Conservation (phyloP, 2,113 vertebrate genomes). For the Cervus canadensis region DNA sequence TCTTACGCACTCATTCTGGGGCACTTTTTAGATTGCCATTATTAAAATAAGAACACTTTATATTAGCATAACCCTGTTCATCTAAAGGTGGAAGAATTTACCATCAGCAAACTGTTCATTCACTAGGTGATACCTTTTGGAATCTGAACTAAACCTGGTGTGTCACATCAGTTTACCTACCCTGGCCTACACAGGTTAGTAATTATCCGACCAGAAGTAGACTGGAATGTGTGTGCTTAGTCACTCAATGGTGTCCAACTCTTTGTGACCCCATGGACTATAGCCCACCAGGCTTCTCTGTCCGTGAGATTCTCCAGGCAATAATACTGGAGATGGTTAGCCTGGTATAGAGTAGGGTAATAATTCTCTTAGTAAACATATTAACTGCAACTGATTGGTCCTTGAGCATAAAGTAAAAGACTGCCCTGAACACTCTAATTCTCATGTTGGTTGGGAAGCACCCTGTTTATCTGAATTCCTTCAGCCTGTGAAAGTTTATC, state of each 20-base stretch:
- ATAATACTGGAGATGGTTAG: not conserved
- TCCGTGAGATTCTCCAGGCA: not conserved
- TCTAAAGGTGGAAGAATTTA: not conserved
- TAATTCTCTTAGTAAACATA: not conserved
- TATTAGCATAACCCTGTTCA: not conserved
- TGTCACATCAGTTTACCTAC: not conserved
- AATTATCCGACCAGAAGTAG: not conserved
- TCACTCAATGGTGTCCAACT: not conserved
- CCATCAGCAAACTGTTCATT: not conserved
- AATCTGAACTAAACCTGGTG: not conserved
- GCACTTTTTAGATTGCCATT: not conserved
- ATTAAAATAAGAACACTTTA: not conserved
- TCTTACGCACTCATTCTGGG: not conserved
- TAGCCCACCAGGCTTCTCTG: not conserved
- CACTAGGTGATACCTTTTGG: not conserved
- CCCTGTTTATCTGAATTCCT: constrained; percentile 54
- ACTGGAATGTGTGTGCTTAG: not conserved
- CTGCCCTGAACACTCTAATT: not conserved
- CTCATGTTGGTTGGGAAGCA: constrained; percentile 27
- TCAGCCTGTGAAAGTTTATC: constrained; percentile 55
- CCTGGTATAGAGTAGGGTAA: not conserved
- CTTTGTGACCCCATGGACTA: not conserved
- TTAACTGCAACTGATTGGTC: not conserved
- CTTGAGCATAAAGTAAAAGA: not conserved
- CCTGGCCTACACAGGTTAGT: not conserved